These are phyloP conservation scores for Ceratina calcarata DNA, from an alignment of 1,140 invertebrate genomes.

Conservation along the genomic window DNA sequence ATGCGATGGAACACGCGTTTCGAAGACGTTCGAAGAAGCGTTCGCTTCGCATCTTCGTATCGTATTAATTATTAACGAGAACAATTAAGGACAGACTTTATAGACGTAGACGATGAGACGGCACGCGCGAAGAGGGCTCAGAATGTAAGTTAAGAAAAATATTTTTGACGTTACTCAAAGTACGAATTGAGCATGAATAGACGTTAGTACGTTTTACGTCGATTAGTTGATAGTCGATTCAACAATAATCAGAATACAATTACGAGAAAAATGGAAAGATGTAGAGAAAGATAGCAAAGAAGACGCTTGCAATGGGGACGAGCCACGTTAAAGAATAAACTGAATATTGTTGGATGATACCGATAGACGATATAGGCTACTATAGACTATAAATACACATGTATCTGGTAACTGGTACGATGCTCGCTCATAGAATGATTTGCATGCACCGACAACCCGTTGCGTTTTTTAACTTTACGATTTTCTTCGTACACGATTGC, in stretches of 20 bases:
- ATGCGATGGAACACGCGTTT: no score
- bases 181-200: conserved; percentile 29
- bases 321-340: neutral
- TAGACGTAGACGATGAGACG: neutral
- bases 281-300: neutral
- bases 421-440: conserved; percentile 53
- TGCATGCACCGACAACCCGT: conserved; percentile 62
- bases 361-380: no score
- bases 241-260: conserved; percentile 20
- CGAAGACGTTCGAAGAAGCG: no score
- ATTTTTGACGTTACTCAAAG: neutral
- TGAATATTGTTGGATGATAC: conserved; percentile 44
- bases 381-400: no score
- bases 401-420: conserved; percentile 9
- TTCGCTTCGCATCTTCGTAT: no score
- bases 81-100: neutral
- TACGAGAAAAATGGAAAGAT: neutral
- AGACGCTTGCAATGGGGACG: no score
- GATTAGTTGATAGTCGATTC: neutral
- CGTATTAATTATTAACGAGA: no score
- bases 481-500: conserved; percentile 32
- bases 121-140: neutral
- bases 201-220: neutral
- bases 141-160: conserved; percentile 28
- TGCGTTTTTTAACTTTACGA: conserved; percentile 54